These are phyloP conservation scores for Diaphora mendica DNA, from an alignment of 2,888 invertebrate genomes.

Conservation along the genomic window DNA sequence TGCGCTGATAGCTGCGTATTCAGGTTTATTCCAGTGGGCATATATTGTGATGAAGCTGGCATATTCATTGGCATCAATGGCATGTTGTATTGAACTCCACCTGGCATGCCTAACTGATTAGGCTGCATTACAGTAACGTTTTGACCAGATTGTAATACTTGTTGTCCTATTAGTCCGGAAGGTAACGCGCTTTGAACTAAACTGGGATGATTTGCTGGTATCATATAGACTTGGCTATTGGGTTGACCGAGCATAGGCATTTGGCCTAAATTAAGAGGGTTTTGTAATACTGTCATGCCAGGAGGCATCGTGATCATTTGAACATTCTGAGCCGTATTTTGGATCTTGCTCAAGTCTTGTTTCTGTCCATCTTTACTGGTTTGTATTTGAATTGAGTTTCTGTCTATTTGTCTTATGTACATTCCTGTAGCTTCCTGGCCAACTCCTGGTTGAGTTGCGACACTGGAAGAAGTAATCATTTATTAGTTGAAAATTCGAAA, in stretches of 20 bases:
- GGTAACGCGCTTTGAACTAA: conserved; percentile 72
- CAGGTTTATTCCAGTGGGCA: conserved; percentile 76
- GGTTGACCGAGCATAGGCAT: conserved; percentile 77
- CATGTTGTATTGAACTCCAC: conserved; percentile 79
- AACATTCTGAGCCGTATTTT: conserved; percentile 75
- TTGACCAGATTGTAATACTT: conserved; percentile 76
- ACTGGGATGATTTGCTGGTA: conserved; percentile 77
- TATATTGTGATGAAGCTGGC: conserved; percentile 75
- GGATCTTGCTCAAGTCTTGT: conserved; percentile 75
- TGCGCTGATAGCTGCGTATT: conserved; percentile 80
- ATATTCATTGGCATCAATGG: conserved; percentile 81
- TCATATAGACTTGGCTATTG: conserved; percentile 82
- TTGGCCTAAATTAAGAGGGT: conserved; percentile 77
- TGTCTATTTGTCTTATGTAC: conserved; percentile 81
- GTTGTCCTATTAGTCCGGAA: conserved; percentile 73
- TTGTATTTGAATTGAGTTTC: conserved; percentile 80
- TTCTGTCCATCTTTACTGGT: conserved; percentile 76
- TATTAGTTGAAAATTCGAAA: background rate
- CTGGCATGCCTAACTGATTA: conserved; percentile 76
- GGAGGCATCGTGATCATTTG: conserved; percentile 83
- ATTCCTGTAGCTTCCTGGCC: conserved; percentile 76
- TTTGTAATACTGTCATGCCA: conserved; percentile 81
- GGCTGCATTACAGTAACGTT: conserved; percentile 83
- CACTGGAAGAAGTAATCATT: conserved; percentile 58
- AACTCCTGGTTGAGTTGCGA: conserved; percentile 67